Evolutionary conservation across 2,888 invertebrate species (phyloP).

Genomic region (Meghimatium bilineatum): DNA sequence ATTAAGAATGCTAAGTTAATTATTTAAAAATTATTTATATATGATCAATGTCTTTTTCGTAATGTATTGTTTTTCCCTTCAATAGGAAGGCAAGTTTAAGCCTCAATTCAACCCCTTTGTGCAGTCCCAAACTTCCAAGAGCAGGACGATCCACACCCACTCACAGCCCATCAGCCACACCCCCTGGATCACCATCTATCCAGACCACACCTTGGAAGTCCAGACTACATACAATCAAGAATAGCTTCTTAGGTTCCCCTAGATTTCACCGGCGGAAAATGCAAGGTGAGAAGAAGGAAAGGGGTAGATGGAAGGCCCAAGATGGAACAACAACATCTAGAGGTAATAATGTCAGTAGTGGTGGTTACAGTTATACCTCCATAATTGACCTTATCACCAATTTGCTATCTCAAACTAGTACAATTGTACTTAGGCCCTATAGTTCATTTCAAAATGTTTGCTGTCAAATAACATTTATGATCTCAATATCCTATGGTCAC

Average conservation of each 20-base stretch:
- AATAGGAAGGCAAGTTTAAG: constrained; percentile 72
- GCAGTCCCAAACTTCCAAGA: constrained; percentile 81
- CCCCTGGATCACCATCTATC: constrained; percentile 74
- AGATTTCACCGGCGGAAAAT: constrained; percentile 96
- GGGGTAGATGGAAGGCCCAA: constrained; percentile 40
- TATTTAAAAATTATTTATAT: not conserved
- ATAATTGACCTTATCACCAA: constrained; percentile 31
- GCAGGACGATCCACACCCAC: constrained; percentile 58
- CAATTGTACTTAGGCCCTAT: too few species aligned
- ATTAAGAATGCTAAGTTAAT: too few species aligned
- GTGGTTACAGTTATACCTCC: constrained; percentile 5
- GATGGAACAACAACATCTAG: constrained; percentile 1
- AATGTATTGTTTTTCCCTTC: constrained; percentile 43
- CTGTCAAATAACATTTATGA: too few species aligned
- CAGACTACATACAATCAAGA: constrained; percentile 94
- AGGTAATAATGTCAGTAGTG: constrained; percentile 2
- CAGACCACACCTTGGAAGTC: constrained; percentile 86
- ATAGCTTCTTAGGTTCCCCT: constrained; percentile 96
- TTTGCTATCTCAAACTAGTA: not conserved
- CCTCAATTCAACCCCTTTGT: constrained; percentile 74
- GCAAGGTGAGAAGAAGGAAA: constrained; percentile 80
- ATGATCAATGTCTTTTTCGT: too few species aligned
- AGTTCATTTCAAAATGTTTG: too few species aligned
- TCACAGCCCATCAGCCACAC: constrained; percentile 71
- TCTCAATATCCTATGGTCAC: too few species aligned